Base-by-base conservation (phyloP, 2,113 vertebrate genomes). In the Semicossyphus pulcher region DNA sequence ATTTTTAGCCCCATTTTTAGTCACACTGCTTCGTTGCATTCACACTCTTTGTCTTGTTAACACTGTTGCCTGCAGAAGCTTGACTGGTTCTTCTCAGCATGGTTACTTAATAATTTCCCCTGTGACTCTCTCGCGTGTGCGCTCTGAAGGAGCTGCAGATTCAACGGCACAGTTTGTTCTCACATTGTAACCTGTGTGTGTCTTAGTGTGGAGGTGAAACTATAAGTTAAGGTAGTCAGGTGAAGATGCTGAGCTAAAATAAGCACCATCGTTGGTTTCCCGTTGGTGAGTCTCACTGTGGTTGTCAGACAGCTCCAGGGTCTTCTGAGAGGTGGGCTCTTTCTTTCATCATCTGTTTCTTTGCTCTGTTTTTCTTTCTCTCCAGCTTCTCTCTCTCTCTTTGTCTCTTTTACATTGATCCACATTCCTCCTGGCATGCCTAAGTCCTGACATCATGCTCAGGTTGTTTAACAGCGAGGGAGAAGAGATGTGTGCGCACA, bases 231-330 rank as follows among this genome's bases (percentile, higher is more conserved):
- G 36, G 36, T 37, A n/a, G 39, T 65, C 49, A 52, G 20, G 61
- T 76, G 41, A 66, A 58, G 48, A 53, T 47, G 31, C 44, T 10
- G 39, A 60, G 48, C 77, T 63, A 69, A 57, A 74, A 57, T 51
- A 69, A 58, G 57, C 25, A 1, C 3, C 0, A 3, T 16, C 59
- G 29, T 56, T 53, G 45, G 37, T 66, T 72, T 47, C 1, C 21
- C 21, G 11, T 47, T 12, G 7, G 1, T 28, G 12, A 10, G 10
- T 47, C 14, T 34, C 7, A 0, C 10, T 44, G 37, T 60, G 72
- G 48, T 69, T 62, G n/a, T 52, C 39, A 37, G 12, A 15, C 11
- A 28, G 18, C 16, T 61, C 21, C 5, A 3, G 14, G 39, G 49
- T n/a, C 25, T 57, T 16, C 5, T 49, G 26, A 21, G 41, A 39